Evolutionary conservation across 2,888 invertebrate genomes (phyloP).

Genomic region (Lasiommata megera): DNA sequence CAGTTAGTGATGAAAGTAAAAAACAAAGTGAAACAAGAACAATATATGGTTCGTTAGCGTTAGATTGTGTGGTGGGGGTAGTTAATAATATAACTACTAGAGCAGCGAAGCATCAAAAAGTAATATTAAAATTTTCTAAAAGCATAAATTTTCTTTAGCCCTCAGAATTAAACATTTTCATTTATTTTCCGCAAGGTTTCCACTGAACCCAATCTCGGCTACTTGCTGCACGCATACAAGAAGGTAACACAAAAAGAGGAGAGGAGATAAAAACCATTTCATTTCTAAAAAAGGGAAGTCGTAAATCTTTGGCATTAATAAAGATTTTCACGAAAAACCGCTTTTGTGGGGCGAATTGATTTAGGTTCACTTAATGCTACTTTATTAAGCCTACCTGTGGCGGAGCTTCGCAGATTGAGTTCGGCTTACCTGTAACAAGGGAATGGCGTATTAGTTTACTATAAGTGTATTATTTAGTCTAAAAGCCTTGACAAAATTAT

Average conservation of each 20-base stretch:
- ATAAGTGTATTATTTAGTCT: too few relatives aligned
- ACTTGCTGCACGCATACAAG: background rate
- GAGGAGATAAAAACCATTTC: slow-evolving; percentile 7
- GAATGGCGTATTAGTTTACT: background rate
- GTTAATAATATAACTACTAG: too few relatives aligned
- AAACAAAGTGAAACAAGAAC: too few relatives aligned
- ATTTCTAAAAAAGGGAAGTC: slow-evolving; percentile 1
- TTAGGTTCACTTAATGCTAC: slow-evolving; percentile 8
- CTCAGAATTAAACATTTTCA: slow-evolving; percentile 1
- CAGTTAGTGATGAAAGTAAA: too few relatives aligned
- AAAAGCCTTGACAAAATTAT: too few relatives aligned
- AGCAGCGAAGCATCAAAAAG: background rate
- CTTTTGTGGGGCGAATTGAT: slow-evolving; percentile 14
- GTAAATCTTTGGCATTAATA: slow-evolving; percentile 18
- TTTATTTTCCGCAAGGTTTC: slow-evolving; percentile 5
- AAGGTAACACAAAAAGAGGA: slow-evolving; percentile 2
- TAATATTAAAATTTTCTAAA: slow-evolving; percentile 1
- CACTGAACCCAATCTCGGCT: background rate
- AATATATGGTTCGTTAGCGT: too few relatives aligned
- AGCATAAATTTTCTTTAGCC: background rate
- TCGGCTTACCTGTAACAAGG: slow-evolving; percentile 1
- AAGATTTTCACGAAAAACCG: slow-evolving; percentile 2
- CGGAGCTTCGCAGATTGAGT: background rate
- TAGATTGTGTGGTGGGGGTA: too few relatives aligned
- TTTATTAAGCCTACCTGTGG: background rate